Base-by-base conservation (phyloP, 1,140 invertebrate genomes). In the Atta texana region DNA sequence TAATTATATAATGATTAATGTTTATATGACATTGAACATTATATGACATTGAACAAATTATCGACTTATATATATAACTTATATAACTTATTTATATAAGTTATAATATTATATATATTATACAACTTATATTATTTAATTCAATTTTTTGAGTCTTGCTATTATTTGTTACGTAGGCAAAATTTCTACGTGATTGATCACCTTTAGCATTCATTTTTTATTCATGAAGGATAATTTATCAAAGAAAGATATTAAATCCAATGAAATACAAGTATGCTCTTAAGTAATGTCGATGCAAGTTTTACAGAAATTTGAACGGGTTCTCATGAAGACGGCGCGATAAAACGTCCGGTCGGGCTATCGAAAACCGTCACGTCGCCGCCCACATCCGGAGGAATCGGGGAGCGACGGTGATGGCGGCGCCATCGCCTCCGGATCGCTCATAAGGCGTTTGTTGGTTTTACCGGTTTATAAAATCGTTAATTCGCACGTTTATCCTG, bases 321-420 rank as follows among this genome's bases (percentile, higher is more conserved):
- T 90, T 90, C 88, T 89, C 89, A 90, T 88, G 88, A 77, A 69
- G 80, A 89, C 88, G 86, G 74, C 85, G 71, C 68, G 85, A 90
- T 89, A 89, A 66, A 66, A 89, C 72, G 89, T 77, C 85, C 24
- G 89, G 78, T 88, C 69, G 61, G 68, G 59, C 88, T 87, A 76
- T 89, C 87, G 59, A 74, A 90, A 81, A 82, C 49, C 87, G 88
- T 89, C 57, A 87, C 88, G 90, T 89, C 57, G 88, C 88, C 92
- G 92, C 92, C 92, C 90, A 93, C 92, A 92, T 93, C 92, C 92
- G 92, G 88, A 92, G 89, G 84, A 72, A 85, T 81, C 85, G 72
- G 78, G 16, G 24, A 7, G 39, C 61, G 44, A 31, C 1, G 89
- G 85, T 72, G 88, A 59, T 49, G 68, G 49, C 77, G 80, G 80